Conservation (phyloP, 2,113 vertebrate species). For the Heterotis niloticus region DNA sequence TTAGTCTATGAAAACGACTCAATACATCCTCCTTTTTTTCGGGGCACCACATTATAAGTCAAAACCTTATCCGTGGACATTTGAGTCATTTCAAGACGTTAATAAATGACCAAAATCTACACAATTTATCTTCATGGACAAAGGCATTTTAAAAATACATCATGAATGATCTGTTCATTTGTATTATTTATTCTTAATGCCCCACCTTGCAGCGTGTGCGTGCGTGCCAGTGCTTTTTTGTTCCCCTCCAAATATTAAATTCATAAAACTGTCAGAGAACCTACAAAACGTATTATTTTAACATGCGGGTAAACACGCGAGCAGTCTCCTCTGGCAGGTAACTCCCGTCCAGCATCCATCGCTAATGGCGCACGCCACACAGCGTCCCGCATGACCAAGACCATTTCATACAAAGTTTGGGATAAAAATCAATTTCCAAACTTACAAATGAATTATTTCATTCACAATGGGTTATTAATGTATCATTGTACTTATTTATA, state of each 20-base stretch:
- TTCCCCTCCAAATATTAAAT: background rate
- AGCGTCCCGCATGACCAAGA: too few relatives aligned
- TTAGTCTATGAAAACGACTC: constrained; percentile 21
- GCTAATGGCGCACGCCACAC: too few relatives aligned
- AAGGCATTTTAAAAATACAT: constrained; percentile 9
- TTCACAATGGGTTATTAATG: too few relatives aligned
- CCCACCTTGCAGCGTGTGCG: background rate
- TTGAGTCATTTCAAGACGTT: constrained; percentile 17
- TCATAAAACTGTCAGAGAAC: background rate
- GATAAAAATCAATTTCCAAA: background rate
- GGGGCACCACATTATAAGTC: background rate
- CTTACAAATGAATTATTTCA: too few relatives aligned
- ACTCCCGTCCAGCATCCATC: background rate
- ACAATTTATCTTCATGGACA: constrained; percentile 24
- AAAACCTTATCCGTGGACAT: constrained; percentile 13
- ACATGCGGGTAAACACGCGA: background rate
- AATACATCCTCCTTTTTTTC: constrained; percentile 10
- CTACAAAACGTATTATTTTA: background rate
- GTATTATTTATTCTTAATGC: background rate
- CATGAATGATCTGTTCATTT: constrained; percentile 10
- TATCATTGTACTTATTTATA: too few relatives aligned
- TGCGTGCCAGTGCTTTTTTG: background rate
- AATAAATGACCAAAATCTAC: constrained; percentile 17
- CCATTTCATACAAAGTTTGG: too few relatives aligned
- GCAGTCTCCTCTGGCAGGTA: background rate